These are phyloP conservation scores for Drosophila sturtevanti DNA, from an alignment of 1,140 invertebrate species.

Conservation along the genomic window DNA sequence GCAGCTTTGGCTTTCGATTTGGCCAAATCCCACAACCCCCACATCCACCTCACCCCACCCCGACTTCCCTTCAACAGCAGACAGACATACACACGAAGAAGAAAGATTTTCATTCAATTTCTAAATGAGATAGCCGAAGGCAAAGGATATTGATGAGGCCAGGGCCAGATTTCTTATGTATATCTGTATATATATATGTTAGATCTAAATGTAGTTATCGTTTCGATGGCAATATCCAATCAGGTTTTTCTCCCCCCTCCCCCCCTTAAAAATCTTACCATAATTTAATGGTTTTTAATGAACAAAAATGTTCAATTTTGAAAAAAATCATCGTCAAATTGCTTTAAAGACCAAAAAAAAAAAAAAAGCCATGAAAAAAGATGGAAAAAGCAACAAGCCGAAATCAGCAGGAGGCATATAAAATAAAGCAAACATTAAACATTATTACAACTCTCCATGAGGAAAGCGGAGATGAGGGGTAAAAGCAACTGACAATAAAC, in stretches of 20 bases:
- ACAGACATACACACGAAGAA: background rate
- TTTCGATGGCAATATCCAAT: slow-evolving; percentile 3
- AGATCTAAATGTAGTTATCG: slow-evolving; percentile 8
- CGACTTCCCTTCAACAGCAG: background rate
- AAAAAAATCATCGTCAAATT: background rate
- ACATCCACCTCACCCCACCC: background rate
- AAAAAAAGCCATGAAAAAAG: too few relatives aligned
- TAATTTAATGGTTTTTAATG: slow-evolving; percentile 2
- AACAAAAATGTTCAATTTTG: background rate
- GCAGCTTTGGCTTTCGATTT: slow-evolving; percentile 29
- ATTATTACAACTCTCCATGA: too few relatives aligned
- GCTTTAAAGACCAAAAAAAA: too few relatives aligned
- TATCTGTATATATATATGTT: background rate
- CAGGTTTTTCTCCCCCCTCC: background rate
- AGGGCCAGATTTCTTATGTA: background rate
- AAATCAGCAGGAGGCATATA: too few relatives aligned
- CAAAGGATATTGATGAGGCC: slow-evolving; percentile 10
- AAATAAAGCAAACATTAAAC: too few relatives aligned
- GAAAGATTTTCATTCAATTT: slow-evolving; percentile 18
- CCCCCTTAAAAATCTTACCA: background rate
- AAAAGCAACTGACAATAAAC: too few relatives aligned
- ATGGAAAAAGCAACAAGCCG: too few relatives aligned
- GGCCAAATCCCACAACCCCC: background rate
- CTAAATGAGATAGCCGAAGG: slow-evolving; percentile 15
- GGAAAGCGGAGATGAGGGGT: too few relatives aligned